Evolutionary conservation across 2,113 vertebrate genomes (phyloP).

Genomic region (Agapornis roseicollis): DNA sequence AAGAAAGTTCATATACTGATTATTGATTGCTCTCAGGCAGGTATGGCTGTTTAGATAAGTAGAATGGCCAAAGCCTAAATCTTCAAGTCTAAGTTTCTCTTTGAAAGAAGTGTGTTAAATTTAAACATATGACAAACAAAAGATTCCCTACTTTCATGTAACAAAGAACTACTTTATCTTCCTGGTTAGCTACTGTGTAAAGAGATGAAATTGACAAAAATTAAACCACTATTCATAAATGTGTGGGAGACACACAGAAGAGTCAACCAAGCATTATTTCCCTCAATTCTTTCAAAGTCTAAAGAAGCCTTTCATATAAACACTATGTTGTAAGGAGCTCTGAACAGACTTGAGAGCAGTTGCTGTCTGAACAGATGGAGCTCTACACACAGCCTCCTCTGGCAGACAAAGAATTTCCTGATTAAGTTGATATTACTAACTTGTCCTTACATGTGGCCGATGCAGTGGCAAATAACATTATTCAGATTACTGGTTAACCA

Average conservation of each 20-base stretch:
- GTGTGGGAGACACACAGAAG: not conserved
- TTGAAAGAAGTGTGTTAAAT: not conserved
- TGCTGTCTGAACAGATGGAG: not conserved
- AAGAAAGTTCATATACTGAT: not conserved
- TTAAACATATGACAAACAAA: not conserved
- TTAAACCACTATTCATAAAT: not conserved
- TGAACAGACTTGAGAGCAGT: not conserved
- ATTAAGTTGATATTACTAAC: not conserved
- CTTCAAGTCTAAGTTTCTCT: not conserved
- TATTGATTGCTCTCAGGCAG: not conserved
- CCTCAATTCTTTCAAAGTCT: not conserved
- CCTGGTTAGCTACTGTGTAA: not conserved
- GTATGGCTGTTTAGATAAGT: not conserved
- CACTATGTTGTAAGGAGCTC: not conserved
- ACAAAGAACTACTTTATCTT: not conserved
- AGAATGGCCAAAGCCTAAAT: not conserved
- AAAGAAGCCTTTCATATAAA: not conserved
- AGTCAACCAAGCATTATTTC: not conserved
- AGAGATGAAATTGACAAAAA: not conserved
- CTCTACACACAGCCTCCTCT: not conserved
- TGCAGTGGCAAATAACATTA: not conserved
- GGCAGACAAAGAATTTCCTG: not conserved
- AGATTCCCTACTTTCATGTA: not conserved
- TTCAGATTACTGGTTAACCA: not conserved
- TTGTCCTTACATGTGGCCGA: not conserved